Evolutionary conservation across 2,797 vertebrate species (phyloP).

Genomic region (Malurus leucopterus): DNA sequence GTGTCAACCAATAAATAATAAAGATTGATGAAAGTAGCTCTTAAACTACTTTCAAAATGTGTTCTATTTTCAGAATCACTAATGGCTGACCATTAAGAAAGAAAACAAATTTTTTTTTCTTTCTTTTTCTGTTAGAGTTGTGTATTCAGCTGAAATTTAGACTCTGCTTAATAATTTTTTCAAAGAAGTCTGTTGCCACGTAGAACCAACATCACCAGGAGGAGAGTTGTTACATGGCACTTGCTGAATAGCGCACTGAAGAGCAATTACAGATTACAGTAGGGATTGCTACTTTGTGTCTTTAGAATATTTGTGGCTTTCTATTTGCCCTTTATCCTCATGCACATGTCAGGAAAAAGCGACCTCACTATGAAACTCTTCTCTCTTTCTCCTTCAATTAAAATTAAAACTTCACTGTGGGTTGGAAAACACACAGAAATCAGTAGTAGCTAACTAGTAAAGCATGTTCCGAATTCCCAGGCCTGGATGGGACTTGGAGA

Average conservation of each 20-base stretch:
- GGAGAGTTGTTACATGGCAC: not conserved
- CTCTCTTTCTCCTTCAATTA: not conserved
- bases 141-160: conserved; percentile 21
- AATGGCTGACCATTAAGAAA: conserved; percentile 52
- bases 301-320: not conserved
- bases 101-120: conserved; percentile 36
- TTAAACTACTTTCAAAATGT: conserved; percentile 54
- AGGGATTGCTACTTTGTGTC: not conserved
- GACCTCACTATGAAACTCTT: not conserved
- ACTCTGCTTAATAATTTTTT: not conserved
- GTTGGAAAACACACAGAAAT: not conserved
- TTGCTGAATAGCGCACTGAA: not conserved
- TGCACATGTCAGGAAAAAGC: not conserved
- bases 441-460: not conserved
- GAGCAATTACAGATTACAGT: not conserved
- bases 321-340: not conserved
- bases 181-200: not conserved
- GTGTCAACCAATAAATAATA: conserved; percentile 65
- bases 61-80: conserved; percentile 55
- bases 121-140: not conserved
- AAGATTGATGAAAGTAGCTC: conserved; percentile 60
- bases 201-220: not conserved
- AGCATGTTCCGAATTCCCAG: not conserved
- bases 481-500: not conserved
- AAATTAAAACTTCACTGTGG: not conserved